phyloP scores from a whole-genome alignment of 1,140 invertebrate species.

The Piezodorus guildinii region DNA sequence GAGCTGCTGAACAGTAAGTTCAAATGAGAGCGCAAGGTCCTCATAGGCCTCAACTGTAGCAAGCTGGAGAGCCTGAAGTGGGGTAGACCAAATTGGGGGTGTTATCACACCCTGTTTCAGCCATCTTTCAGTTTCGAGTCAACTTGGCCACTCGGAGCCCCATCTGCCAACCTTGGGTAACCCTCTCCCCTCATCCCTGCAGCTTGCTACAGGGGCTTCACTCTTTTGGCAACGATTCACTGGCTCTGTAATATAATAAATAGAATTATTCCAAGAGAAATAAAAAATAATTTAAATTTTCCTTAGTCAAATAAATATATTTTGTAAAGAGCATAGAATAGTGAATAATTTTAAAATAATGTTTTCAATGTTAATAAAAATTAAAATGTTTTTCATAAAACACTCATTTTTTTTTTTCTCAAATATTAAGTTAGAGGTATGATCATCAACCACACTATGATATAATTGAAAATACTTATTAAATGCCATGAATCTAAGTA shows the following conservation, averaged over 20 bases:
- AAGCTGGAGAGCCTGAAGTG: conserved; percentile 41
- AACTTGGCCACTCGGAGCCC: conserved; percentile 85
- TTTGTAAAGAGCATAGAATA: too few species aligned
- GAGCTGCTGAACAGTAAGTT: conserved; percentile 60
- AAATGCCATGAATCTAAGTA: too few species aligned
- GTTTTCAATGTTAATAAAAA: too few species aligned
- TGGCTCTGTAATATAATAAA: neutral
- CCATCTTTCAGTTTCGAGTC: conserved; percentile 49
- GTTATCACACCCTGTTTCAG: conserved; percentile 36
- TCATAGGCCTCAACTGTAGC: conserved; percentile 58
- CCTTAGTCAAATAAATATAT: too few species aligned
- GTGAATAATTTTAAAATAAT: too few species aligned
- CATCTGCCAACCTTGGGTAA: conserved; percentile 52
- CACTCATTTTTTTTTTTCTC: too few species aligned
- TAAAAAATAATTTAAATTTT: too few species aligned
- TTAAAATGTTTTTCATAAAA: too few species aligned
- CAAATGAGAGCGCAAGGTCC: conserved; percentile 59
- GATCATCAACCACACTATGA: too few species aligned
- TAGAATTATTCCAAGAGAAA: too few species aligned
- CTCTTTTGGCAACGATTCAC: neutral
- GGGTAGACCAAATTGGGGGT: conserved; percentile 49
- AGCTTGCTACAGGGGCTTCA: neutral
- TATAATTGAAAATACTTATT: too few species aligned
- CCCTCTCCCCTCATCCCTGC: conserved; percentile 2
- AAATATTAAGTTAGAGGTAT: too few species aligned